Evolutionary conservation across 1,140 invertebrate genomes (phyloP).

Genomic region (Subanguina moxae): DNA sequence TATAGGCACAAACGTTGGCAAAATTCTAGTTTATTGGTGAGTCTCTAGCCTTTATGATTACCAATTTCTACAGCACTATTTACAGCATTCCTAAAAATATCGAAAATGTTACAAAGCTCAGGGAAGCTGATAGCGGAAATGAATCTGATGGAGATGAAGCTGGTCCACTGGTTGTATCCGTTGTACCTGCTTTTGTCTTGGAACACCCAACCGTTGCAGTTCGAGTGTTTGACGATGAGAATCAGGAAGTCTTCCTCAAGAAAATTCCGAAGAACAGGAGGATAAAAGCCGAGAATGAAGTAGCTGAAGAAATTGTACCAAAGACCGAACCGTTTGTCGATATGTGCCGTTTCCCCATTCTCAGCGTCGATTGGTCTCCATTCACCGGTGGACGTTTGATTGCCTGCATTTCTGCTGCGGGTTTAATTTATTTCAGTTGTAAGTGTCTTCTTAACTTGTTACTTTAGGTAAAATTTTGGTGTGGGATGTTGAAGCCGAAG

Average conservation of each 20-base stretch:
- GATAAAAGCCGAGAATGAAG: neutral
- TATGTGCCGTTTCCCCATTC: neutral
- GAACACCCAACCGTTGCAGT: neutral
- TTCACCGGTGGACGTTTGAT: neutral
- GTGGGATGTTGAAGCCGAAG: slow-evolving; percentile 7
- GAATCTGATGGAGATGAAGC: neutral
- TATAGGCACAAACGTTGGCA: slow-evolving; percentile 1
- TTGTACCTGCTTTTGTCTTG: neutral
- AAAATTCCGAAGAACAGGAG: neutral
- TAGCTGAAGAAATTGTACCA: too few species aligned
- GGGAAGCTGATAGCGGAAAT: neutral
- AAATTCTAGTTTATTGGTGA: slow-evolving; percentile 6
- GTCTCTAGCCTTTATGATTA: neutral
- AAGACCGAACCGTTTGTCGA: neutral
- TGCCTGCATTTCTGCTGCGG: slow-evolving; percentile 5
- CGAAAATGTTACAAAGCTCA: neutral
- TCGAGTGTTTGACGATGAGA: neutral
- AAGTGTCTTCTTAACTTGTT: neutral
- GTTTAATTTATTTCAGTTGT: neutral
- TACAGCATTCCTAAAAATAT: neutral
- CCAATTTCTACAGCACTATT: neutral
- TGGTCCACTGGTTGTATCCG: neutral
- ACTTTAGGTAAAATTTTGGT: slow-evolving; percentile 1
- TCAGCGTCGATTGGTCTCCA: slow-evolving; percentile 7
- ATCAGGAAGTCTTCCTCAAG: slow-evolving; percentile 1